These are phyloP conservation scores for Euura lappo DNA, from an alignment of 1,140 invertebrate species.

Conservation along the genomic window DNA sequence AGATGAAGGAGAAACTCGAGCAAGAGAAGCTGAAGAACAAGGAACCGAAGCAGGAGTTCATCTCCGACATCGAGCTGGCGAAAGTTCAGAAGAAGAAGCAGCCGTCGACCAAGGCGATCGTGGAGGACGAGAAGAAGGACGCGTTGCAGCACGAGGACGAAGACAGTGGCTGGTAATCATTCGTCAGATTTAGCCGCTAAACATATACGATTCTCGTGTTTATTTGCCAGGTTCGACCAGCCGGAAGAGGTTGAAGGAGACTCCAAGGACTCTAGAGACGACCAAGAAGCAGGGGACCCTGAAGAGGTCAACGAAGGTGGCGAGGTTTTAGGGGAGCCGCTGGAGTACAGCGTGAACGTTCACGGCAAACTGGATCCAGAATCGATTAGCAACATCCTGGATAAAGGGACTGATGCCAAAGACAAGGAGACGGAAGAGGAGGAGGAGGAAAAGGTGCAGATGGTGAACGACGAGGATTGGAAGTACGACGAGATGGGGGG, in stretches of 20 bases:
- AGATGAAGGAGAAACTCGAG: constrained; percentile 22
- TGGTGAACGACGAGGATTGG: constrained; percentile 7
- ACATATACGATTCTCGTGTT: not conserved
- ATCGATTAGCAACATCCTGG: not conserved
- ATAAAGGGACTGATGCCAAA: not conserved
- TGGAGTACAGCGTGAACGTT: constrained; percentile 9
- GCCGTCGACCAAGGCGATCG: not conserved
- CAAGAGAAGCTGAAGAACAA: constrained; percentile 18
- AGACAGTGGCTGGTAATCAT: not conserved
- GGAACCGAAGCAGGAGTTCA: constrained; percentile 32
- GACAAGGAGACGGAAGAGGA: too few species aligned
- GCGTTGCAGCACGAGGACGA: not conserved
- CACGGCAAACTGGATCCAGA: constrained; percentile 19
- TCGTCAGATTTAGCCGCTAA: not conserved
- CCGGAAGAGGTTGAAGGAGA: not conserved
- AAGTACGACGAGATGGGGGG: constrained; percentile 31
- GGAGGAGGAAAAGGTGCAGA: not conserved
- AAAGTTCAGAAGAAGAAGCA: not conserved
- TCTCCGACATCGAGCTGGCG: constrained; percentile 14
- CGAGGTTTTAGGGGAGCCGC: not conserved
- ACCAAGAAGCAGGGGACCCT: too few species aligned
- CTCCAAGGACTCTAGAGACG: too few species aligned
- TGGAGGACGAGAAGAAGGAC: too few species aligned
- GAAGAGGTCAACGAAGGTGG: too few species aligned
- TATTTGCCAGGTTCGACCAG: not conserved